Conservation (phyloP, 1,140 invertebrate genomes). For the Drosophila mojavensis region DNA sequence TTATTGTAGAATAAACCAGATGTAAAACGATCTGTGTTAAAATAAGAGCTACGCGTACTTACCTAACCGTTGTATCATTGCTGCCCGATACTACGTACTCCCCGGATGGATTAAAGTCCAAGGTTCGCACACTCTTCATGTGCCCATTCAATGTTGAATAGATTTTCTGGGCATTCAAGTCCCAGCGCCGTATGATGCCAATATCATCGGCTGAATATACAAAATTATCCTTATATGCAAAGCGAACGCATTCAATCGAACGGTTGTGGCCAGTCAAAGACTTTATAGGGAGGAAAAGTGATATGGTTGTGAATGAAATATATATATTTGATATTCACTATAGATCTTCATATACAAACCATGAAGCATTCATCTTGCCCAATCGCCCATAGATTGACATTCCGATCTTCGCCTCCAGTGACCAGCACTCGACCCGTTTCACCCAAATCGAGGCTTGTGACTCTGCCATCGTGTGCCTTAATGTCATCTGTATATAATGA, state of each 20-base stretch:
- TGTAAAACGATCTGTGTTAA: too few relatives aligned
- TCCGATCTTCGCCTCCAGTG: slow-evolving; percentile 98
- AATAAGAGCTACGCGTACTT: slow-evolving; percentile 26
- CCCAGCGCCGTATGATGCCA: slow-evolving; percentile 98
- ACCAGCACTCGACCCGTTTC: slow-evolving; percentile 96
- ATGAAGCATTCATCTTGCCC: slow-evolving; percentile 98
- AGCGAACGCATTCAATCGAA: slow-evolving; percentile 96
- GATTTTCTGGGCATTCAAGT: slow-evolving; percentile 96
- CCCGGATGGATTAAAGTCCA: slow-evolving; percentile 98
- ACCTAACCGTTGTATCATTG: slow-evolving; percentile 94
- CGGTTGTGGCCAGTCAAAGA: slow-evolving; percentile 94
- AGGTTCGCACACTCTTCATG: slow-evolving; percentile 93
- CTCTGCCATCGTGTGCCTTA: slow-evolving; percentile 91
- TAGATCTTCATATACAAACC: slow-evolving; percentile 85
- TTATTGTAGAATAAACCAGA: background rate
- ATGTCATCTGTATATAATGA: slow-evolving; percentile 90
- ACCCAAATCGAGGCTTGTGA: slow-evolving; percentile 93
- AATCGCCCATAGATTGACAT: slow-evolving; percentile 98
- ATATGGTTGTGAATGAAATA: slow-evolving; percentile 11
- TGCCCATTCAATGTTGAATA: slow-evolving; percentile 96
- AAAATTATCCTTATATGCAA: slow-evolving; percentile 96
- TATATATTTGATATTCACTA: background rate
- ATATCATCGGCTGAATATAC: slow-evolving; percentile 97
- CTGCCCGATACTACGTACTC: slow-evolving; percentile 97
- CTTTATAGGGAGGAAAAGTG: slow-evolving; percentile 26